Conservation (phyloP, 2,888 invertebrate genomes). For the Eupeodes luniger region DNA sequence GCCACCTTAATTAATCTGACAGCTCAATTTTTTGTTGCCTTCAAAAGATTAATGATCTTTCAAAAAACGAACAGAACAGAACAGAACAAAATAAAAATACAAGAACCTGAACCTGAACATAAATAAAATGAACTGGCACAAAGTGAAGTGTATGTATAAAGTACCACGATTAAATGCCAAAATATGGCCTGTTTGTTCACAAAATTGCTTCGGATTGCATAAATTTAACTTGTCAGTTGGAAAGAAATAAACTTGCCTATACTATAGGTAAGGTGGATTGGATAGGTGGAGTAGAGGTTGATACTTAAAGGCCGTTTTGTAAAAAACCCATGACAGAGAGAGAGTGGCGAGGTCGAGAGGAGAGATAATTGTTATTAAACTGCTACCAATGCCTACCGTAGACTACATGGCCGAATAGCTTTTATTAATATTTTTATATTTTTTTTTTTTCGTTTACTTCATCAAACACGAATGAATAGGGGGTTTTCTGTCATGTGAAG, state of each 20-base stretch:
- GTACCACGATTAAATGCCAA: slow-evolving; percentile 10
- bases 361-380: slow-evolving; percentile 23
- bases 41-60: slow-evolving; percentile 48
- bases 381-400: background rate
- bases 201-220: slow-evolving; percentile 31
- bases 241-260: slow-evolving; percentile 3
- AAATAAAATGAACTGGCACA: slow-evolving; percentile 11
- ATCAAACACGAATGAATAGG: background rate
- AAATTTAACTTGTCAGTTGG: slow-evolving; percentile 20
- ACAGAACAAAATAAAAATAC: slow-evolving; percentile 1
- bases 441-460: background rate
- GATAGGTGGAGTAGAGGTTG: too few relatives aligned
- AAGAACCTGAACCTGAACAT: background rate
- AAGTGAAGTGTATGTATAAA: background rate
- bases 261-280: background rate
- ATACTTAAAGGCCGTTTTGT: background rate
- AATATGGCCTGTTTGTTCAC: slow-evolving; percentile 32
- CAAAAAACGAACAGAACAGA: slow-evolving; percentile 14
- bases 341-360: too few relatives aligned
- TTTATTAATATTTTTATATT: slow-evolving; percentile 11
- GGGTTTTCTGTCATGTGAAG: background rate
- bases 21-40: slow-evolving; percentile 57
- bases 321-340: background rate
- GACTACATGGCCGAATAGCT: background rate
- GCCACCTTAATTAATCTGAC: slow-evolving; percentile 68